Evolutionary conservation across 2,888 invertebrate species (phyloP), one percentile per base, ranked within the genome.

Genomic region (Thecophora atra): DNA sequence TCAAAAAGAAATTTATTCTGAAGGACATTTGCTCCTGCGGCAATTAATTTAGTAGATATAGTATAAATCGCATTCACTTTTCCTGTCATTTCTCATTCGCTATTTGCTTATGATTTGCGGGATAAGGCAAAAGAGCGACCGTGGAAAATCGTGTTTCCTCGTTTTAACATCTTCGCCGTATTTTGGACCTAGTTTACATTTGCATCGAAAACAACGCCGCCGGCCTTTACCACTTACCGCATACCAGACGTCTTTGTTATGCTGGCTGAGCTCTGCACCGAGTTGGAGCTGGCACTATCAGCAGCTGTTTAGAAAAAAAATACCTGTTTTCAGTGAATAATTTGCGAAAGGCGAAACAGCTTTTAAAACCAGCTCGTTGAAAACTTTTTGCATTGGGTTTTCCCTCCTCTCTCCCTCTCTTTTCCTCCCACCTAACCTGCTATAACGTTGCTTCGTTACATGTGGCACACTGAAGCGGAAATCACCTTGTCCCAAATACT

Each of bases 401-500:
- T 21, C 52, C 30, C 19, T 37, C 42, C 52, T 26, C 52, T 26
- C 19, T 47, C 21, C 56, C 19, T 21, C 67, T 67, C 54, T 19
- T 15, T 19, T 13, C 13, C 11, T 13, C 21, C 5, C 58, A 26
- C 58, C 1, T 17, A 15, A 15, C 19, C 54, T 54, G 11, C 3
- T n/a, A 21, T 67, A 7, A 19, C 47, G 26, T 30, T 44, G n/a
- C 21, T 64, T 47, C 6, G 54, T 54, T 67, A 62, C 60, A 60
- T 70, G 63, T 63, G 71, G 73, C 69, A 71, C 71, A 75, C 52
- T 76, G 75, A 77, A 77, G 75, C 80, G 81, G 81, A 82, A 82
- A 81, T 78, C 77, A 80, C 81, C 80, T 81, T 82, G 82, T 77
- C 78, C 81, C 77, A 79, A 80, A 78, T 80, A 77, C 64, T 44